Evolutionary conservation across 2,113 vertebrate genomes (phyloP).

Genomic region (Malurus melanocephalus): DNA sequence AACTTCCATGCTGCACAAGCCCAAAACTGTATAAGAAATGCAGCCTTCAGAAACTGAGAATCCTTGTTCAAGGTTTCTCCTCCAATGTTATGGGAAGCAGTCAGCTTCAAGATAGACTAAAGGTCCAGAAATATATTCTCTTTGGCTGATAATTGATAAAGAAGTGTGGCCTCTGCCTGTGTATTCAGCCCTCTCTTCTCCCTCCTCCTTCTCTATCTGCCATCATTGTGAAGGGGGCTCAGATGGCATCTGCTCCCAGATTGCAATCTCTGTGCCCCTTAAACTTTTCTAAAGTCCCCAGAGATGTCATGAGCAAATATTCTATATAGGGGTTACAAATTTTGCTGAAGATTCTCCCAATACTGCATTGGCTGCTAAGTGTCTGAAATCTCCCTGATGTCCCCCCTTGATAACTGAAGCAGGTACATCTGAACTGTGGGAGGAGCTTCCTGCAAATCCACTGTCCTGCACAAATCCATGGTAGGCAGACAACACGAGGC

Average conservation of each 20-base stretch:
- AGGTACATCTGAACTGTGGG: background rate
- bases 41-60: background rate
- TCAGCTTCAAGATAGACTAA: background rate
- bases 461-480: background rate
- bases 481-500: background rate
- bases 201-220: background rate
- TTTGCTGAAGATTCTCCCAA: background rate
- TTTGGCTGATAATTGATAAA: background rate
- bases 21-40: background rate
- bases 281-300: background rate
- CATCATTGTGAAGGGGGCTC: background rate
- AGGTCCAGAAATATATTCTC: background rate
- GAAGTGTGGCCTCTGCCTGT: background rate
- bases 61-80: background rate
- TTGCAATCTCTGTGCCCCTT: background rate
- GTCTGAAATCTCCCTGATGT: background rate
- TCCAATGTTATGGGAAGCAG: background rate
- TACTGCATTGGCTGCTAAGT: background rate
- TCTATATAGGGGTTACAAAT: background rate
- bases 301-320: background rate
- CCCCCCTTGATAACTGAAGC: background rate
- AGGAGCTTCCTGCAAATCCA: background rate
- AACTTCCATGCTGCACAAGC: background rate
- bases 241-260: background rate
- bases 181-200: background rate